Base-by-base conservation (phyloP, 2,797 vertebrate genomes). In the Alauda arvensis region DNA sequence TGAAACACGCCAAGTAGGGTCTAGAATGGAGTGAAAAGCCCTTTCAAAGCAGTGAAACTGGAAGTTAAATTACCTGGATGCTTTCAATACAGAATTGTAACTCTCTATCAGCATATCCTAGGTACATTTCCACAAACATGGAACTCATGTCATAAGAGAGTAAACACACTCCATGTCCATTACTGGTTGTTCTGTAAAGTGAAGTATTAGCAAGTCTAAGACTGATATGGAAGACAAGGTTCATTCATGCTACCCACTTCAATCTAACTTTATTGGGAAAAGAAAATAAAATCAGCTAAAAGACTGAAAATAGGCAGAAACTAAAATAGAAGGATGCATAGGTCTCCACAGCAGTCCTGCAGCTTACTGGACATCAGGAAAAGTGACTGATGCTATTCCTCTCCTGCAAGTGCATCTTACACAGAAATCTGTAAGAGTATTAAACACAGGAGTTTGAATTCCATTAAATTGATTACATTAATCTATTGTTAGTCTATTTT, bases 401-500 rank as follows among this genome's bases (percentile, higher is more conserved):
- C 21, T 74, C 24, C 63, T 67, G 10, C 10, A 81, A 62, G 10
- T 21, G 1, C 40, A 37, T 42, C 17, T 62, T 48, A 40, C 15
- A 59, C 8, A 39, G 17, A 60, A 75, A 33, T 19, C n/a, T 60
- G 13, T 28, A 24, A 76, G 52, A 55, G 10, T 52, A 77, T 39
- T 56, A 57, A 42, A 23, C 5, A 43, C 13, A 2, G 1, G 3
- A 63, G 24, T 6, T 26, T 49, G 12, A 53, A 57, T 68, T 71
- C 8, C 3, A 59, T 83, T 63, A 31, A 69, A 62, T 5, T 29
- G 13, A 34, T 39, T 79, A 55, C 8, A 37, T 43, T 1, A 43
- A n/a, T 20, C 3, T 2, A n/a, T 20, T 1, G 0, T 23, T 62
- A 52, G 63, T 28, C 2, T 25, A n/a, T 3, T 51, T 77, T 56